phyloP scores from a whole-genome alignment of 2,797 vertebrate genomes.

The Falco rusticolus region DNA sequence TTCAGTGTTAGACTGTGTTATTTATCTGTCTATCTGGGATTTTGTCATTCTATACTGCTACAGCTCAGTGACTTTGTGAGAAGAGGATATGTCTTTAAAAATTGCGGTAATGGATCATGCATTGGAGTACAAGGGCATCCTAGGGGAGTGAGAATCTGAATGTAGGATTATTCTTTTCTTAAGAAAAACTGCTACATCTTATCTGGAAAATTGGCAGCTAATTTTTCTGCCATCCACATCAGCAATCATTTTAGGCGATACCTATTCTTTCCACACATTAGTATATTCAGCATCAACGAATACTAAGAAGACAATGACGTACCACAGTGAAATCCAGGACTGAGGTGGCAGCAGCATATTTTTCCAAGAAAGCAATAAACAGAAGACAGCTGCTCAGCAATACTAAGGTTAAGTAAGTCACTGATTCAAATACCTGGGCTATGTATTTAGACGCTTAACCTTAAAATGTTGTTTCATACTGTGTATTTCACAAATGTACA shows the following conservation, averaged over 20 bases:
- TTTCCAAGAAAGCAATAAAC: not conserved
- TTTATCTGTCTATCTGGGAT: not conserved
- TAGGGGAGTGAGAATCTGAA: not conserved
- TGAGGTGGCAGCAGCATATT: not conserved
- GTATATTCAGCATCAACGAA: not conserved
- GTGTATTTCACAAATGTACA: not conserved
- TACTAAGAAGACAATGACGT: not conserved
- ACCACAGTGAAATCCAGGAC: not conserved
- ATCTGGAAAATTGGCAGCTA: not conserved
- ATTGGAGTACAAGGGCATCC: not conserved
- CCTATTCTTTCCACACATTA: not conserved
- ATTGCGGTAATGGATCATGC: not conserved
- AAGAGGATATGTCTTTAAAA: constrained; percentile 26
- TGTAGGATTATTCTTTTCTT: not conserved
- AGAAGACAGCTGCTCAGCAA: not conserved
- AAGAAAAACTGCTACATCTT: not conserved
- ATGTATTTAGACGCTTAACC: not conserved
- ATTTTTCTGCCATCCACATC: constrained; percentile 41
- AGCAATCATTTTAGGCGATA: not conserved
- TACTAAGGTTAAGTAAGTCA: not conserved
- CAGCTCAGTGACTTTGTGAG: constrained; percentile 25
- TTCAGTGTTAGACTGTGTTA: not conserved
- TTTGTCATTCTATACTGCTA: constrained; percentile 22
- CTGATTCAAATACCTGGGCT: not conserved
- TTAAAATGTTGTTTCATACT: not conserved